phyloP scores from a whole-genome alignment of 2,888 invertebrate genomes.

The Falcaria lacertinaria region DNA sequence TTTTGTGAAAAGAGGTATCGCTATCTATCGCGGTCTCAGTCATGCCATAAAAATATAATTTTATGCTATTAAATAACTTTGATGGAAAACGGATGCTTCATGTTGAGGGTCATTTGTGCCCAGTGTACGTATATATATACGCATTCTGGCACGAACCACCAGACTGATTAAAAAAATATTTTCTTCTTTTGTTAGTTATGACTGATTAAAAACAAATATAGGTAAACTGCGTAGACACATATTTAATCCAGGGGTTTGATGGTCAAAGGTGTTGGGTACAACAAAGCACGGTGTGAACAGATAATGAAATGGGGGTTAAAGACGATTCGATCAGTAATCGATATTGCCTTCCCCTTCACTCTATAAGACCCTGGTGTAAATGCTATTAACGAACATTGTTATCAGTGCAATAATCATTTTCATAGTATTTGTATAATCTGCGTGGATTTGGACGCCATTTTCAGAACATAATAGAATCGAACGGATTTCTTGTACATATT shows the following conservation, averaged over 20 bases:
- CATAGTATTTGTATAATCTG: conserved; percentile 19
- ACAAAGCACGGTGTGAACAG: conserved; percentile 43
- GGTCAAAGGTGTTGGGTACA: conserved; percentile 10
- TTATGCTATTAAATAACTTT: neutral
- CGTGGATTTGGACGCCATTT: conserved; percentile 2
- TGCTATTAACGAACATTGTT: conserved; percentile 29
- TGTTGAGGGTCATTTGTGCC: too few relatives aligned
- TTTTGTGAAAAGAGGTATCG: neutral
- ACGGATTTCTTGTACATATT: neutral
- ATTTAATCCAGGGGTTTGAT: neutral
- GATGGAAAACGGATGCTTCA: neutral
- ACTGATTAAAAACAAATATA: too few relatives aligned
- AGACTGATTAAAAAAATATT: too few relatives aligned
- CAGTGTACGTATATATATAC: too few relatives aligned
- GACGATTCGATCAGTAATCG: conserved; percentile 42
- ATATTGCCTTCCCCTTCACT: conserved; percentile 38
- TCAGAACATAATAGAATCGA: neutral
- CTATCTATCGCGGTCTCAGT: neutral
- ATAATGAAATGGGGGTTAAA: conserved; percentile 44
- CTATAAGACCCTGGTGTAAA: conserved; percentile 30
- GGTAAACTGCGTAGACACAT: neutral
- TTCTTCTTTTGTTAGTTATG: too few relatives aligned
- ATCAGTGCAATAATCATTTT: conserved; percentile 29
- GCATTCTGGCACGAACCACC: too few relatives aligned
- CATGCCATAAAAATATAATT: neutral